Evolutionary conservation across 2,113 vertebrate species (phyloP).

Genomic region (Petaurus breviceps): DNA sequence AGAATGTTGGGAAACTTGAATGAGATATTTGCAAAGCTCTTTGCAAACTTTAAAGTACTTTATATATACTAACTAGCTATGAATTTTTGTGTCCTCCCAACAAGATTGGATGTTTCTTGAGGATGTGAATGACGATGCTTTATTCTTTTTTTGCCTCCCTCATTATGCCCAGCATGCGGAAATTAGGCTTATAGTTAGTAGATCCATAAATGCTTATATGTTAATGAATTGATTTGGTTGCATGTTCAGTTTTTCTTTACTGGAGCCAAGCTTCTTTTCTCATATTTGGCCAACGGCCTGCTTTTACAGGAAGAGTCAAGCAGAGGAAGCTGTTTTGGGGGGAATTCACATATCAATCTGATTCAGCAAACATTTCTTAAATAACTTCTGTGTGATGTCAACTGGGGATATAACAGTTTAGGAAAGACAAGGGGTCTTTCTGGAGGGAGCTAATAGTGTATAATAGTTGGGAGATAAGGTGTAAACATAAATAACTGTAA

Average conservation of each 20-base stretch:
- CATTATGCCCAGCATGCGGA: not conserved
- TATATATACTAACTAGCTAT: not conserved
- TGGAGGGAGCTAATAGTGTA: not conserved
- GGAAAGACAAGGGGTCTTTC: not conserved
- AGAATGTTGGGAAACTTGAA: not conserved
- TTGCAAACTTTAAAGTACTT: no score
- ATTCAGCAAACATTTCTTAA: not conserved
- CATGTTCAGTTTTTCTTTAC: not conserved
- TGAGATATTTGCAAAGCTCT: not conserved
- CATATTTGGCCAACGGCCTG: not conserved
- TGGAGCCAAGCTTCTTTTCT: not conserved
- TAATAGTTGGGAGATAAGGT: not conserved
- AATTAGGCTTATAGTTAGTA: not conserved
- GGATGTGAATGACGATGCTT: not conserved
- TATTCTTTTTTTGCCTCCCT: not conserved
- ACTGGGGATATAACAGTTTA: not conserved
- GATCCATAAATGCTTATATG: not conserved
- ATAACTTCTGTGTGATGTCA: not conserved
- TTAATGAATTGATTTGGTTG: not conserved
- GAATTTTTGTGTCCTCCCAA: not conserved
- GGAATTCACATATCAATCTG: not conserved
- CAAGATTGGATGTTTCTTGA: not conserved
- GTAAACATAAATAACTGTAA: not conserved
- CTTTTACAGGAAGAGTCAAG: not conserved
- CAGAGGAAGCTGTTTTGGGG: not conserved